Evolutionary conservation across 2,113 vertebrate genomes (phyloP).

Genomic region (Urocitellus parryii): DNA sequence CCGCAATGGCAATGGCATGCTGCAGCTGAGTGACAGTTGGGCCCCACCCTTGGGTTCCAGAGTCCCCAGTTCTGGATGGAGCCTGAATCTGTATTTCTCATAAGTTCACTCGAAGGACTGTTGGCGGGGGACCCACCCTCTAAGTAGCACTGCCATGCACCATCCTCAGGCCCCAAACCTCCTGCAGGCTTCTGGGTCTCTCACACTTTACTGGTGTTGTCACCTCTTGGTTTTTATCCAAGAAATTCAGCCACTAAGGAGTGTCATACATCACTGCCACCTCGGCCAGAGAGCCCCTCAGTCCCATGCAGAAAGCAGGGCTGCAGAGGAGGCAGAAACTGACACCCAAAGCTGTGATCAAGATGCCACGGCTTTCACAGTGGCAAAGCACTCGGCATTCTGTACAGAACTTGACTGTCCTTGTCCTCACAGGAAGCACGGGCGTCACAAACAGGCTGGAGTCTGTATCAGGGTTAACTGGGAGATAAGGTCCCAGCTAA

Average conservation of each 20-base stretch:
- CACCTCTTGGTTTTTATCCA: background rate
- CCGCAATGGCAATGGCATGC: no score
- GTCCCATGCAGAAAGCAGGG: background rate
- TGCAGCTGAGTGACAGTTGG: no score
- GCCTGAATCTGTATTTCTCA: background rate
- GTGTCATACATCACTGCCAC: accelerated
- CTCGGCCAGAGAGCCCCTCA: background rate
- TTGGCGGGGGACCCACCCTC: background rate
- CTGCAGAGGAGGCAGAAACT: background rate
- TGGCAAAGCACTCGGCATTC: background rate
- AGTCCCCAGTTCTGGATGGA: background rate
- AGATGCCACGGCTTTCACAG: background rate
- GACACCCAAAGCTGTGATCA: background rate
- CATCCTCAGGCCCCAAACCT: accelerated
- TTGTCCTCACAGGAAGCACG: background rate
- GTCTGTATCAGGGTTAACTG: background rate
- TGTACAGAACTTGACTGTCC: background rate
- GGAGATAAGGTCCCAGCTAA: background rate
- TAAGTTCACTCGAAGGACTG: background rate
- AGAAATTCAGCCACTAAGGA: background rate
- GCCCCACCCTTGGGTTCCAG: background rate
- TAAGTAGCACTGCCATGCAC: background rate
- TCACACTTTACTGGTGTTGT: background rate
- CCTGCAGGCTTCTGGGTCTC: background rate
- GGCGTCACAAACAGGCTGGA: background rate